Percentiles rank a stretch among this genome's conserved stretches.
phyloP scores from a whole-genome alignment of 1,140 invertebrate species.

The Lerema accius region DNA sequence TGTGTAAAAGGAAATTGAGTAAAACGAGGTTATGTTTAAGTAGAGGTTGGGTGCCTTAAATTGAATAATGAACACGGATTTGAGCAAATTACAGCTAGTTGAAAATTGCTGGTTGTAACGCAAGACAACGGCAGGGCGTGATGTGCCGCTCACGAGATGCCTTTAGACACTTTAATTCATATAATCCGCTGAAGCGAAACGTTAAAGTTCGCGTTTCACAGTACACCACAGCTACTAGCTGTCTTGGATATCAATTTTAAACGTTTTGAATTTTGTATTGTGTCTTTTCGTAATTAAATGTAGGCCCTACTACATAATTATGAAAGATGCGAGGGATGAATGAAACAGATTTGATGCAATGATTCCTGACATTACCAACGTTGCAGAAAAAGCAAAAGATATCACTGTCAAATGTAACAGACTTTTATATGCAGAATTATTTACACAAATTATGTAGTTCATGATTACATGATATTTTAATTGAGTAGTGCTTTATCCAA shows the following conservation, averaged over 20 bases:
- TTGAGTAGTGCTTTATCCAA: background rate
- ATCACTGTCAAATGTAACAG: no score
- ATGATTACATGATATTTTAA: no score
- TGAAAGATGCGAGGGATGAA: no score
- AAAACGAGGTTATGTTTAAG: slow-evolving; percentile 24
- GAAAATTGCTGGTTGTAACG: slow-evolving; percentile 53
- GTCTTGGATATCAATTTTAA: slow-evolving; percentile 21
- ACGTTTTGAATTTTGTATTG: slow-evolving; percentile 15
- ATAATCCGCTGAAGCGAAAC: slow-evolving; percentile 47
- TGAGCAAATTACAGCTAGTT: slow-evolving; percentile 41
- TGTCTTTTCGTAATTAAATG: background rate
- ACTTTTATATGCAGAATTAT: no score
- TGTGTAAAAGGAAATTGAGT: slow-evolving; percentile 26
- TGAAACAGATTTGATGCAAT: no score
- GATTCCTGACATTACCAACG: no score
- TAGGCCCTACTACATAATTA: background rate
- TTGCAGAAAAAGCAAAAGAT: no score
- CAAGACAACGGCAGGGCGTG: slow-evolving; percentile 45
- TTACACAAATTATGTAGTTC: no score
- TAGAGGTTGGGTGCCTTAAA: slow-evolving; percentile 34
- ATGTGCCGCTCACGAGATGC: slow-evolving; percentile 51
- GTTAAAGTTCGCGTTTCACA: slow-evolving; percentile 45
- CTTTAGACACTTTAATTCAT: slow-evolving; percentile 55
- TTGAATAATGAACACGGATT: slow-evolving; percentile 48
- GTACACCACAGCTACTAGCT: slow-evolving; percentile 24